Conservation (phyloP, 2,113 vertebrate species). For the Malurus cyaneus region DNA sequence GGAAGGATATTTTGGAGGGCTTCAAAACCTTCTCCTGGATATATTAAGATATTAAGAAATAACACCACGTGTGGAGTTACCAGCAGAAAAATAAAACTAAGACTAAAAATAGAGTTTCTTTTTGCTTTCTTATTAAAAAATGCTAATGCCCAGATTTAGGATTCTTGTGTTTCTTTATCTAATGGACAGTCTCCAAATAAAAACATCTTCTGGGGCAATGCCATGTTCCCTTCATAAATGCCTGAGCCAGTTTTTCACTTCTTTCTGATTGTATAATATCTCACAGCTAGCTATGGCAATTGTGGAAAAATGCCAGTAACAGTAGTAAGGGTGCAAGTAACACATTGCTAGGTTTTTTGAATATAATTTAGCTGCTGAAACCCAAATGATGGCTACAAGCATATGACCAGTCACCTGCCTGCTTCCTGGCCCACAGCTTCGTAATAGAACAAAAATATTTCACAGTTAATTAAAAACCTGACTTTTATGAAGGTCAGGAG, state of each 20-base stretch:
- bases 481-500: not conserved
- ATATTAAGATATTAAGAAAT: constrained; percentile 5
- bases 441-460: not conserved
- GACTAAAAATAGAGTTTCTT: not conserved
- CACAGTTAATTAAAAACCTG: constrained; percentile 19
- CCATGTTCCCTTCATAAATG: not conserved
- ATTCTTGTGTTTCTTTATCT: not conserved
- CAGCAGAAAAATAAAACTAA: not conserved
- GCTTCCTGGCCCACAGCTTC: not conserved
- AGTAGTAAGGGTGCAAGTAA: not conserved
- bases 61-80: not conserved
- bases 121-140: not conserved
- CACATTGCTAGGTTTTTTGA: not conserved
- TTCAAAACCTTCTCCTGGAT: not conserved
- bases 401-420: constrained; percentile 26
- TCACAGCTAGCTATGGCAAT: not conserved
- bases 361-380: constrained; percentile 20
- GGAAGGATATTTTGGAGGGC: not conserved
- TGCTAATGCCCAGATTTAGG: not conserved
- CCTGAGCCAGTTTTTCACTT: not conserved
- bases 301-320: constrained; percentile 13
- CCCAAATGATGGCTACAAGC: not conserved
- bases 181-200: not conserved
- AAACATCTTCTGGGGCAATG: not conserved
- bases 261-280: not conserved